phyloP scores from a whole-genome alignment of 2,113 vertebrate species.

The Colius striatus region DNA sequence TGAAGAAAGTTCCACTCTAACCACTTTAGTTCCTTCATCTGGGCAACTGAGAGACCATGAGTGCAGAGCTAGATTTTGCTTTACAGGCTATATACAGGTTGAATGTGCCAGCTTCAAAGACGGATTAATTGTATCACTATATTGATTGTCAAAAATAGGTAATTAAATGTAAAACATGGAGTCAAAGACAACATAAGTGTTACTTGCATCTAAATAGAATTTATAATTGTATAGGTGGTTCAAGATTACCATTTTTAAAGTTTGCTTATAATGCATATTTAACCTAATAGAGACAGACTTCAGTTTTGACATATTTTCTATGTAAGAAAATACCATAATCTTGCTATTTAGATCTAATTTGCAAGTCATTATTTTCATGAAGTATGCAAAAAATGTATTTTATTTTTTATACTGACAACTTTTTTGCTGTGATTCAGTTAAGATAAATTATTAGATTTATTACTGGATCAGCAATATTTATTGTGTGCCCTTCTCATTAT shows the following conservation, averaged over 20 bases:
- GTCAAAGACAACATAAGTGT: not conserved
- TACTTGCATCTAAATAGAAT: not conserved
- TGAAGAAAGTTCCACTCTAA: not conserved
- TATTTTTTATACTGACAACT: not conserved
- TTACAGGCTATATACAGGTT: not conserved
- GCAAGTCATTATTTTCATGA: not conserved
- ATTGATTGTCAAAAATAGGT: not conserved
- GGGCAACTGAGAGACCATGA: not conserved
- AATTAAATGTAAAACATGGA: not conserved
- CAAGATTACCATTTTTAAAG: not conserved
- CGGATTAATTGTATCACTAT: not conserved
- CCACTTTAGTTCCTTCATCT: not conserved
- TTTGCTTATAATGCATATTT: not conserved
- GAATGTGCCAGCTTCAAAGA: not conserved
- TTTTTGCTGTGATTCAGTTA: not conserved
- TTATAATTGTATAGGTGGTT: not conserved
- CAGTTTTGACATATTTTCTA: not conserved
- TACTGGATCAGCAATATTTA: not conserved
- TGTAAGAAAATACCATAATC: not conserved
- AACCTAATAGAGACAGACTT: not conserved
- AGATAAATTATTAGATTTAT: not conserved
- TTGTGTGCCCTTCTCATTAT: not conserved
- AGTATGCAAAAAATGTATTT: not conserved
- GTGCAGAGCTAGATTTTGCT: not conserved
- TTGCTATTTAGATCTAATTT: not conserved